Percentiles rank a stretch among this genome's conserved stretches.
phyloP scores from a whole-genome alignment of 1,140 invertebrate genomes.

The Camponotus pennsylvanicus region DNA sequence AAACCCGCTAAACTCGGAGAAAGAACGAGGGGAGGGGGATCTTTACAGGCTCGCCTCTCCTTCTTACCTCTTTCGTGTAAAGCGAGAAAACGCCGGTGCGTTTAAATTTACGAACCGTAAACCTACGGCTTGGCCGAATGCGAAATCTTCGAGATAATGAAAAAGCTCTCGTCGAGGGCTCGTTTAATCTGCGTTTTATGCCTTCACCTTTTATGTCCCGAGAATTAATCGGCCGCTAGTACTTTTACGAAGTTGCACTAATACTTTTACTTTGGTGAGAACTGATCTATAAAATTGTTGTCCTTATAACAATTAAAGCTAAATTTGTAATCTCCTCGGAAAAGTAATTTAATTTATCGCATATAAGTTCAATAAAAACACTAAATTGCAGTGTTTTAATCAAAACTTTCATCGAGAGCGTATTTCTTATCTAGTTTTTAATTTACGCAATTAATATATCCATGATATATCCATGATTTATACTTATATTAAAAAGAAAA shows the following conservation, averaged over 20 bases:
- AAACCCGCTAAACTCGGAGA: not conserved
- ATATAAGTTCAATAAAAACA: not conserved
- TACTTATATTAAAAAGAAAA: conserved; percentile 11
- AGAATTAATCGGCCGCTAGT: not conserved
- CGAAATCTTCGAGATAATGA: conserved; percentile 54
- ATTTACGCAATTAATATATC: not conserved
- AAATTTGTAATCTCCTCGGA: not conserved
- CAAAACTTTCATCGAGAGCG: not conserved
- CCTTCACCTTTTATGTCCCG: not conserved
- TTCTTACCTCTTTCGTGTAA: not conserved
- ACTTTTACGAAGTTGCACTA: not conserved
- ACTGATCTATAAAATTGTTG: not conserved
- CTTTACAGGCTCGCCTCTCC: not conserved
- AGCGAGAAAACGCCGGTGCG: not conserved
- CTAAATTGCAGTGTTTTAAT: not conserved
- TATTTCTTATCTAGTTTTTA: not conserved
- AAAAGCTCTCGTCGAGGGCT: conserved; percentile 40
- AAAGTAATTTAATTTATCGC: not conserved
- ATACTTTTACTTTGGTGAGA: not conserved
- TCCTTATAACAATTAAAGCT: not conserved
- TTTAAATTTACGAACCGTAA: conserved; percentile 58
- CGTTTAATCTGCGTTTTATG: conserved; percentile 30
- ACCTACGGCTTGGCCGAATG: not conserved
- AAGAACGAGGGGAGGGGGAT: not conserved
- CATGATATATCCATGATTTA: not conserved